Evolutionary conservation across 2,113 vertebrate genomes (phyloP), one percentile per base, ranked within the genome.

Genomic region (Halichoerus grypus): DNA sequence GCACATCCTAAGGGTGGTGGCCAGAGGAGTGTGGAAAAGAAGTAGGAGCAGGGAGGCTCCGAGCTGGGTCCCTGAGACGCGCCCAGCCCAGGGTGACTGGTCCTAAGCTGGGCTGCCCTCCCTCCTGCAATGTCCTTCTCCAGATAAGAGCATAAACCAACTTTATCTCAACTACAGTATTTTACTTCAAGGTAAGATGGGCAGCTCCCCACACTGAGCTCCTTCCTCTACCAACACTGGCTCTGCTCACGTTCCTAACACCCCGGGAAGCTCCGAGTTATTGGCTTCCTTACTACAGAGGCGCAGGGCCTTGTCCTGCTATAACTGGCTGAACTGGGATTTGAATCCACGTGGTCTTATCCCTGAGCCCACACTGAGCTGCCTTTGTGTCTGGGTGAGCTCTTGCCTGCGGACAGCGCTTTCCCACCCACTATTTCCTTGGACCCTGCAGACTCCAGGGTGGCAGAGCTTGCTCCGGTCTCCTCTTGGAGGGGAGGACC

Each of bases 281-380:
- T 9, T 28, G 9, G 57, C 26, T 59, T 36, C 72, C 5, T 82
- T 72, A 42, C 59, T 46, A 55, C 59, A 1, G 59, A 81, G 49
- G 71, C 36, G 49, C 86, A 28, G 63, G 12, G 46, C 65, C 65
- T 42, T 46, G 65, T 57, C 69, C 24, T 21, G 16, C 69, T 81
- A 28, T 36, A 69, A 93, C 76, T 67, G 76, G 53, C 57, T 24
- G 83, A 59, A 59, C 59, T 14, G 22, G 63, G 84, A 69, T 87
- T 89, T 91, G 61, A 46, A 61, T 67, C 55, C 80, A 42, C 16
- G 9, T 71, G 57, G 74, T 83, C 91, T 97, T 84, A 92, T 83
- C 39, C 67, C 92, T 4, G 33, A 79, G 72, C 67, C 57, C 93
- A 87, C 21, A 28, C 76, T n/a, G 88, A 90, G 93, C 67, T 82